phyloP scores from a whole-genome alignment of 2,888 invertebrate genomes.

The Folsomia candida region DNA sequence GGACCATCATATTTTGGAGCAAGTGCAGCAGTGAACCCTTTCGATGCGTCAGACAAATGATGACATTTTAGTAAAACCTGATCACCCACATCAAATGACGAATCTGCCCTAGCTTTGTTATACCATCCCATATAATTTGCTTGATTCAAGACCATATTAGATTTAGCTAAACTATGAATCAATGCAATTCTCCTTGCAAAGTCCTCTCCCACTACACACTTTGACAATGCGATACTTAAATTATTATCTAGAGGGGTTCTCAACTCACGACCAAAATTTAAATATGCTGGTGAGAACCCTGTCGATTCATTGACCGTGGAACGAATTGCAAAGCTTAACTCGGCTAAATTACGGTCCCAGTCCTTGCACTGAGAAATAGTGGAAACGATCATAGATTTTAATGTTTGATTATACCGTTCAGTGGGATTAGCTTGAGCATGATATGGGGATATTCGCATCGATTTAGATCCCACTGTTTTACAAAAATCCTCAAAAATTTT shows the following conservation, averaged over 20 bases:
- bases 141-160: not conserved
- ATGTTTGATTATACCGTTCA: slow-evolving; percentile 30
- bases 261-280: slow-evolving; percentile 32
- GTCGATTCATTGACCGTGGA: slow-evolving; percentile 20
- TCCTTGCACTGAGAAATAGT: slow-evolving; percentile 13
- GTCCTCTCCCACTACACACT: not conserved
- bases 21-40: slow-evolving; percentile 22
- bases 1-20: slow-evolving; percentile 23
- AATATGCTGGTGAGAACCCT: slow-evolving; percentile 29
- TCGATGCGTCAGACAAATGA: slow-evolving; percentile 17
- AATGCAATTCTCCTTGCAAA: not conserved
- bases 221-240: slow-evolving; percentile 1
- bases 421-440: slow-evolving; percentile 33
- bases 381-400: slow-evolving; percentile 27
- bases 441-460: slow-evolving; percentile 22
- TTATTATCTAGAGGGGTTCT: slow-evolving; percentile 26
- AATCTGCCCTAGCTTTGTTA: not conserved
- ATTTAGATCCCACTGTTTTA: slow-evolving; percentile 17
- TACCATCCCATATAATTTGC: slow-evolving; percentile 8
- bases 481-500: slow-evolving; percentile 19
- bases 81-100: slow-evolving; percentile 24
- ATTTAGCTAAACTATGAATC: not conserved
- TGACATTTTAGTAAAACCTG: slow-evolving; percentile 21
- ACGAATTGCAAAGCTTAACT: slow-evolving; percentile 31
- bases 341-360: slow-evolving; percentile 23